Conservation (phyloP, 2,888 invertebrate species). For the Nemotelus nigrinus region DNA sequence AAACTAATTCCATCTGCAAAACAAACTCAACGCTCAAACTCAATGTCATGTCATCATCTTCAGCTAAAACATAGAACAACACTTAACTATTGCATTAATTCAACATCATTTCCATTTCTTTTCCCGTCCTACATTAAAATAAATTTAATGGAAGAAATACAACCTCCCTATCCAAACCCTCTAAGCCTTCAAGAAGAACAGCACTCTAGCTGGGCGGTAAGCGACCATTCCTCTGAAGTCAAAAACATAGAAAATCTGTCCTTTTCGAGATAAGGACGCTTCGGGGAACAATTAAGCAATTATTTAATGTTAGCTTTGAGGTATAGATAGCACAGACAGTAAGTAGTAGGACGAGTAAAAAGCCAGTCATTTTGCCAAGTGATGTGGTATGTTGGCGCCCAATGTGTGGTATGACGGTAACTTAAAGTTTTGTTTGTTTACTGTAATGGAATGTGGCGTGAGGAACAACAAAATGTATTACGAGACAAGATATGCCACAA, state of each 20-base stretch:
- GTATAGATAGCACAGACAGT: not conserved
- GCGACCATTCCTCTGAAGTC: too few relatives aligned
- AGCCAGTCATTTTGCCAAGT: too few relatives aligned
- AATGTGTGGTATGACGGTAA: too few relatives aligned
- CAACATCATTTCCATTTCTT: not conserved
- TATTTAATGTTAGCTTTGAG: conserved; percentile 11
- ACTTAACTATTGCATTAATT: conserved; percentile 6
- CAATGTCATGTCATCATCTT: not conserved
- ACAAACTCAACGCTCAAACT: too few relatives aligned
- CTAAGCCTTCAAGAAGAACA: not conserved
- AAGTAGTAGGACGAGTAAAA: not conserved
- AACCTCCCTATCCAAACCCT: not conserved
- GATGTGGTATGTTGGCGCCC: too few relatives aligned
- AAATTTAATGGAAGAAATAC: conserved; percentile 11
- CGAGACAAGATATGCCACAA: too few relatives aligned
- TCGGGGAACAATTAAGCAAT: conserved; percentile 28
- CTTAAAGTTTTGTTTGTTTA: too few relatives aligned
- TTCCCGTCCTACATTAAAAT: not conserved
- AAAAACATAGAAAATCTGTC: not conserved
- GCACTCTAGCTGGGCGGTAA: not conserved
- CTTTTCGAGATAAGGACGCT: conserved; percentile 12
- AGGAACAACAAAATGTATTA: too few relatives aligned
- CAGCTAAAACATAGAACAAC: conserved; percentile 7
- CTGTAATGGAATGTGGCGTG: too few relatives aligned
- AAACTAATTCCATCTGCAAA: too few relatives aligned